Base-by-base conservation (phyloP, 2,888 invertebrate genomes). In the Incurvaria masculella region DNA sequence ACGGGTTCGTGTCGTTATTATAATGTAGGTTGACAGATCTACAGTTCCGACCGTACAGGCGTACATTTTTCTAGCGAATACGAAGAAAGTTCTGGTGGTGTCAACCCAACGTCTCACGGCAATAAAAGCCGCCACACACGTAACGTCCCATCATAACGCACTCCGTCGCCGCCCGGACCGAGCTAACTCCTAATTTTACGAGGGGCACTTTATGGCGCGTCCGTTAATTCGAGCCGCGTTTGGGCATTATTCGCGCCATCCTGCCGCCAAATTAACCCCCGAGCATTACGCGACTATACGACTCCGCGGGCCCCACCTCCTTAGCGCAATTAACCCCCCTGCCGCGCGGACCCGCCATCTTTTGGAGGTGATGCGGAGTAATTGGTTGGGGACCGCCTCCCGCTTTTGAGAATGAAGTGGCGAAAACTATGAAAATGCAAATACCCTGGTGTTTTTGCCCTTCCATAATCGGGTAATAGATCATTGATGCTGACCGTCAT, bases 1-100 rank as follows among this genome's bases (percentile, higher is more conserved):
- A 58, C 21, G 21, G 38, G 20, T 6, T 57, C 61, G 58, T 68
- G 69, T 68, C 68, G 69, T 69, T 68, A 61, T 55, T 57, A 49
- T 52, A 49, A 47, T 44, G n/a, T 17, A 20, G 11, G 20, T 42
- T 11, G 18, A 40, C 40, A 6, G 16, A 40, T 14, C 6, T 40
- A 8, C 26, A 19, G 17, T 23, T n/a, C n/a, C 19, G 14, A 14
- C 14, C 38, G 14, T 11, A 21, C 39, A 38, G n/a, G n/a, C n/a
- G n/a, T n/a, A n/a, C n/a, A n/a, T n/a, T n/a, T n/a, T n/a, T n/a
- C n/a, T n/a, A n/a, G n/a, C n/a, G n/a, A n/a, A n/a, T n/a, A n/a
- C n/a, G n/a, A n/a, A n/a, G n/a, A n/a, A n/a, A n/a, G n/a, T n/a
- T n/a, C n/a, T n/a, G n/a, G n/a, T n/a, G n/a, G n/a, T n/a, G n/a